Conservation (phyloP, 2,888 invertebrate genomes). For the Maniola hyperantus region DNA sequence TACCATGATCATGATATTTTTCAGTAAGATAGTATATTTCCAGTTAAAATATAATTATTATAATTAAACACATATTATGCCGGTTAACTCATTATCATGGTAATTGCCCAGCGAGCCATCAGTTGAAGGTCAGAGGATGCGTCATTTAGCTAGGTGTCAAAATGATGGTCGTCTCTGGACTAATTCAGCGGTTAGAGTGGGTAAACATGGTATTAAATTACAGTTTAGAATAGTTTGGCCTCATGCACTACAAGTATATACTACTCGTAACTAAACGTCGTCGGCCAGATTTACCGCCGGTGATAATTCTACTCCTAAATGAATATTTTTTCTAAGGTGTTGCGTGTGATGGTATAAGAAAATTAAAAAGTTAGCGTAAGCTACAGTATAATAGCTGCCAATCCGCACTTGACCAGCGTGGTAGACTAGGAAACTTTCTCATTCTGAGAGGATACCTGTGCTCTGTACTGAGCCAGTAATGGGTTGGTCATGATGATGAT, state of each 20-base stretch:
- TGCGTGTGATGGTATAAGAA: too few species aligned
- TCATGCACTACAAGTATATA: not conserved
- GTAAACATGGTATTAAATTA: not conserved
- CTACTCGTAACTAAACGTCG: not conserved
- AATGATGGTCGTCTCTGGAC: slow-evolving; percentile 8
- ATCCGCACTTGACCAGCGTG: too few species aligned
- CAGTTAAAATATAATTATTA: not conserved
- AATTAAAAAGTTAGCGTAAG: too few species aligned
- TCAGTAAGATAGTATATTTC: not conserved
- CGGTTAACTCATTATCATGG: slow-evolving; percentile 6
- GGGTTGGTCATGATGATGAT: too few species aligned
- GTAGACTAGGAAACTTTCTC: too few species aligned
- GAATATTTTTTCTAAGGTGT: too few species aligned
- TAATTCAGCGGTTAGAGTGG: slow-evolving; percentile 14
- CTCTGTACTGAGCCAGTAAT: too few species aligned
- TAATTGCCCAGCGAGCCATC: not conserved
- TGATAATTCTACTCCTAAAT: too few species aligned
- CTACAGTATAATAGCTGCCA: too few species aligned
- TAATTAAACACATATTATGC: not conserved
- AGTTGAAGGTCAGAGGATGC: slow-evolving; percentile 11
- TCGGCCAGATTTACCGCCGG: too few species aligned
- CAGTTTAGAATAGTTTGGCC: not conserved
- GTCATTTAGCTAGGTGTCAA: slow-evolving; percentile 12
- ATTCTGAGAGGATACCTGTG: too few species aligned
- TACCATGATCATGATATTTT: too few species aligned